These are phyloP conservation scores for Trilocha varians DNA, from an alignment of 2,888 invertebrate species.

Conservation along the genomic window DNA sequence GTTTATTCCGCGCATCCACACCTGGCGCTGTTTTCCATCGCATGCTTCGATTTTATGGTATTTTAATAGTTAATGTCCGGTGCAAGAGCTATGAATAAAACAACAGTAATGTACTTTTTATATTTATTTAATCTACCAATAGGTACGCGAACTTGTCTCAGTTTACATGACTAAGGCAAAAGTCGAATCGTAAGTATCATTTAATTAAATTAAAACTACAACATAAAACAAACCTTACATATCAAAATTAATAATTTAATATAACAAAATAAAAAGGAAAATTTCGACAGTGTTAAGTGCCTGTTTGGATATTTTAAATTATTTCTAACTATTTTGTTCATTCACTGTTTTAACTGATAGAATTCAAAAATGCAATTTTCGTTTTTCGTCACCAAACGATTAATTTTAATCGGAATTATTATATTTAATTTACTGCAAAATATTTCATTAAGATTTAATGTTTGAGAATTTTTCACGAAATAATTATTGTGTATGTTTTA, in stretches of 20 bases:
- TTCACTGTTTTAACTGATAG: no score
- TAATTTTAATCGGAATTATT: no score
- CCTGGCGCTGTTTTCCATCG: constrained; percentile 14
- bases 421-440: no score
- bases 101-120: constrained; percentile 28
- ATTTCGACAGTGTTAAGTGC: no score
- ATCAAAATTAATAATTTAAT: constrained; percentile 73
- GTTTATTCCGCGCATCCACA: constrained; percentile 20
- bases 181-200: constrained; percentile 32
- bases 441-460: no score
- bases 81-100: constrained; percentile 23
- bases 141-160: constrained; percentile 54
- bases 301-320: no score
- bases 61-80: constrained; percentile 1
- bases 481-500: no score
- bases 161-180: constrained; percentile 41
- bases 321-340: no score
- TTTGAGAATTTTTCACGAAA: no score
- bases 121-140: constrained; percentile 59
- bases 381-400: no score
- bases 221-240: constrained; percentile 69
- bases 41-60: constrained; percentile 1
- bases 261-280: constrained; percentile 37
- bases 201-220: constrained; percentile 48
- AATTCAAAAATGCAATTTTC: no score